Evolutionary conservation across 1,140 invertebrate species (phyloP).

Genomic region (Triops cancriformis): DNA sequence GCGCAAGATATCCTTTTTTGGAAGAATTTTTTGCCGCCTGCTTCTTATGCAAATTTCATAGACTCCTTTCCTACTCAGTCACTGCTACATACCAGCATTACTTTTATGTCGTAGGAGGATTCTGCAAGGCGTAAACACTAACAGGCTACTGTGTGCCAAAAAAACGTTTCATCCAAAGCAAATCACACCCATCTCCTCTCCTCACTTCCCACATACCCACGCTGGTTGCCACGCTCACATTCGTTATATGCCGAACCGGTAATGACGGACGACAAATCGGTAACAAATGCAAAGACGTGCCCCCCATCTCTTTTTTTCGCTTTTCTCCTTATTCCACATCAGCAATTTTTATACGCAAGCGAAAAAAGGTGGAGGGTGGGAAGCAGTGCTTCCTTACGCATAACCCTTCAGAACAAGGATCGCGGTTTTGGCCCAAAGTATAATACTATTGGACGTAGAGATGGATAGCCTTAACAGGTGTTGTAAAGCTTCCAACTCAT

Average conservation of each 20-base stretch:
- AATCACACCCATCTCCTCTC: neutral
- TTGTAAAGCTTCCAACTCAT: neutral
- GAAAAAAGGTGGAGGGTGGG: neutral
- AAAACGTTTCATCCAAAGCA: neutral
- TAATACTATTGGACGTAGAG: neutral
- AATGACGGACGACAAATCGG: neutral
- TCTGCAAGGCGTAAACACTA: neutral
- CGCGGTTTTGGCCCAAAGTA: neutral
- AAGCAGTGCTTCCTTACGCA: neutral
- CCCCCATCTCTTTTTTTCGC: neutral
- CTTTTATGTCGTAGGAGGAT: neutral
- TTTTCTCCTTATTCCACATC: neutral
- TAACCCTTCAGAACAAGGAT: neutral
- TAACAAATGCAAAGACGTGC: neutral
- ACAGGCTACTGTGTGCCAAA: neutral
- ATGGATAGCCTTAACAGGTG: slow-evolving; percentile 9
- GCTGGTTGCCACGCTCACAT: neutral
- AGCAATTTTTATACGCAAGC: neutral
- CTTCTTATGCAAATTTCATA: neutral
- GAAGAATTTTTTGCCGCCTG: neutral
- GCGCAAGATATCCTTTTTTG: neutral
- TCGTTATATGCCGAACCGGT: neutral
- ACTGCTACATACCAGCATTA: neutral
- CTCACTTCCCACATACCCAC: neutral
- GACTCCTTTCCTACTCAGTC: neutral